phyloP scores from a whole-genome alignment of 2,113 vertebrate genomes.

The Pipa parva region DNA sequence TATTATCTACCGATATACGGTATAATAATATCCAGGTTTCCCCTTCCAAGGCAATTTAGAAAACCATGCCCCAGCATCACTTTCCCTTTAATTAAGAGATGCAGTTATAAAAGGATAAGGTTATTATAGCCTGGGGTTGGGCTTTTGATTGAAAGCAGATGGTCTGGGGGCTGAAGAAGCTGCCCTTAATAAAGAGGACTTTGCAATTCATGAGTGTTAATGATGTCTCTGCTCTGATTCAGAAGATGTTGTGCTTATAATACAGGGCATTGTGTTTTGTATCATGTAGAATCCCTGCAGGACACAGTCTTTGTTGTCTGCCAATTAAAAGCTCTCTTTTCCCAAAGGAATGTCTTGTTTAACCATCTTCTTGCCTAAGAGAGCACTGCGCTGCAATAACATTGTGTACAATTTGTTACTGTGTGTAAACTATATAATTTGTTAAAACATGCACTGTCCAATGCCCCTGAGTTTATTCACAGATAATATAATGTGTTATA shows the following conservation, averaged over 20 bases:
- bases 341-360: neutral
- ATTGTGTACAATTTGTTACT: too few species aligned
- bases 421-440: too few species aligned
- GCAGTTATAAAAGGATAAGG: slow-evolving; percentile 84
- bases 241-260: slow-evolving; percentile 72
- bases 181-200: slow-evolving; percentile 72
- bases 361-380: neutral
- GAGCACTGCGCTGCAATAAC: too few species aligned
- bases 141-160: slow-evolving; percentile 83
- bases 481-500: too few species aligned
- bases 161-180: slow-evolving; percentile 62
- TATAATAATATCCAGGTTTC: neutral
- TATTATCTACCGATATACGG: too few species aligned
- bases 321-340: slow-evolving; percentile 11
- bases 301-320: neutral
- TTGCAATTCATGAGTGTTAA: slow-evolving; percentile 97
- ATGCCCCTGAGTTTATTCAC: too few species aligned
- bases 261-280: slow-evolving; percentile 54
- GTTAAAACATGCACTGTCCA: too few species aligned
- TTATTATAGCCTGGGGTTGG: slow-evolving; percentile 74
- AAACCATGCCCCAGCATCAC: slow-evolving; percentile 36
- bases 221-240: slow-evolving; percentile 75
- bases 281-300: neutral
- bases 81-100: slow-evolving; percentile 70
- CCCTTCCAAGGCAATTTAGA: neutral